These are phyloP conservation scores for Halictus ligatus DNA, from an alignment of 2,888 invertebrate species.

Conservation along the genomic window DNA sequence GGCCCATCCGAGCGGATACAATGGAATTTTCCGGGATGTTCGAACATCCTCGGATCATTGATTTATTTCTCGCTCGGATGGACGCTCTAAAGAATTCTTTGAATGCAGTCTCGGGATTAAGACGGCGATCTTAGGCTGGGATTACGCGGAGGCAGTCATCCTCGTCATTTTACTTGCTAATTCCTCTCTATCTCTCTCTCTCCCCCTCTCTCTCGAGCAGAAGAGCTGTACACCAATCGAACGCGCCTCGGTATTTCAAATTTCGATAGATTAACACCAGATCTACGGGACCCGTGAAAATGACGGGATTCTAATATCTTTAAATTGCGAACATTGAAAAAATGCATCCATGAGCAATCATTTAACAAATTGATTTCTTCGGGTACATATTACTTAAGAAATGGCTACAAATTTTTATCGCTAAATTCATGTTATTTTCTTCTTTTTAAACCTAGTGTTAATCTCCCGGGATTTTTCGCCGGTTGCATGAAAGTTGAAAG, in stretches of 20 bases:
- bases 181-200: background rate
- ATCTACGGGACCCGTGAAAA: too few relatives aligned
- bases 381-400: too few relatives aligned
- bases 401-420: too few relatives aligned
- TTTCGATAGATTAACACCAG: background rate
- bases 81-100: background rate
- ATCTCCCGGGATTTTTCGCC: background rate
- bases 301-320: too few relatives aligned
- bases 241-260: slow-evolving; percentile 1
- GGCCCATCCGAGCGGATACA: background rate
- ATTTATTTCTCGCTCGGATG: background rate
- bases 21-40: slow-evolving; percentile 1
- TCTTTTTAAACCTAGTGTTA: too few relatives aligned
- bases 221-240: background rate
- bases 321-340: too few relatives aligned
- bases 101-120: slow-evolving; percentile 4
- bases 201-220: background rate
- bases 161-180: slow-evolving; percentile 16
- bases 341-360: too few relatives aligned
- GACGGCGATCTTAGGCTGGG: background rate
- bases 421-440: too few relatives aligned
- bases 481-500: background rate
- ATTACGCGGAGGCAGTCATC: background rate
- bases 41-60: background rate
- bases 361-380: too few relatives aligned